Evolutionary conservation across 2,113 vertebrate species (phyloP).

Genomic region (Paracanthobrama guichenoti): DNA sequence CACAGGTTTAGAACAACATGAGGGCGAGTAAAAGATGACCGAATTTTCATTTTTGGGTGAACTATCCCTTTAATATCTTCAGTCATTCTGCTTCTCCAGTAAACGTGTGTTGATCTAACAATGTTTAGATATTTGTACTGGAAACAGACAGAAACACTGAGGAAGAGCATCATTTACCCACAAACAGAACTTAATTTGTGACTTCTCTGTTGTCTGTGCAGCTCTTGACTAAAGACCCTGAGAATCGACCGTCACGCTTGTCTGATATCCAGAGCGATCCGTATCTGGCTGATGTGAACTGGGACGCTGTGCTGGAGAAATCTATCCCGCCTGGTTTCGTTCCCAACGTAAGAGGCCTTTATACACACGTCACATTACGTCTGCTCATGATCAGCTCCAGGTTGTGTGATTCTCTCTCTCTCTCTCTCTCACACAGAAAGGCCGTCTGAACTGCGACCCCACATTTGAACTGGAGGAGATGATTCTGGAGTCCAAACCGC

Average conservation of each 20-base stretch:
- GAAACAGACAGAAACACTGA: neutral
- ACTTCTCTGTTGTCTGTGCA: conserved; percentile 58
- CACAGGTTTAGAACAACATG: too few species aligned
- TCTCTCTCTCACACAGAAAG: conserved; percentile 79
- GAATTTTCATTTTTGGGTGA: too few species aligned
- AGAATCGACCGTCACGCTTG: conserved; percentile 86
- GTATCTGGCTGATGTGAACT: conserved; percentile 78
- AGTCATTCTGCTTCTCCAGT: neutral
- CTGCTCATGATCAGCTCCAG: neutral
- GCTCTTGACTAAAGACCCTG: conserved; percentile 92
- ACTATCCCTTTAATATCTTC: neutral
- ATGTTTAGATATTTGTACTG: neutral
- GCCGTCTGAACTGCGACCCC: conserved; percentile 95
- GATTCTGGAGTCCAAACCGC: conserved; percentile 91
- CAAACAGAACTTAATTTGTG: neutral
- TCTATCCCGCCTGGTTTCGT: conserved; percentile 88
- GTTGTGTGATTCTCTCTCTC: neutral
- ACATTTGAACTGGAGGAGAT: conserved; percentile 98
- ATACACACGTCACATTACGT: neutral
- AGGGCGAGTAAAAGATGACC: too few species aligned
- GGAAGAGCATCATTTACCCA: neutral
- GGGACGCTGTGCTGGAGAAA: conserved; percentile 85
- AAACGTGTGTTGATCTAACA: neutral
- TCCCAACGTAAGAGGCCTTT: conserved; percentile 83
- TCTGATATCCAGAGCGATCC: conserved; percentile 82